Base-by-base conservation (phyloP, 1,140 invertebrate genomes). In the Leptoteleia sp. region DNA sequence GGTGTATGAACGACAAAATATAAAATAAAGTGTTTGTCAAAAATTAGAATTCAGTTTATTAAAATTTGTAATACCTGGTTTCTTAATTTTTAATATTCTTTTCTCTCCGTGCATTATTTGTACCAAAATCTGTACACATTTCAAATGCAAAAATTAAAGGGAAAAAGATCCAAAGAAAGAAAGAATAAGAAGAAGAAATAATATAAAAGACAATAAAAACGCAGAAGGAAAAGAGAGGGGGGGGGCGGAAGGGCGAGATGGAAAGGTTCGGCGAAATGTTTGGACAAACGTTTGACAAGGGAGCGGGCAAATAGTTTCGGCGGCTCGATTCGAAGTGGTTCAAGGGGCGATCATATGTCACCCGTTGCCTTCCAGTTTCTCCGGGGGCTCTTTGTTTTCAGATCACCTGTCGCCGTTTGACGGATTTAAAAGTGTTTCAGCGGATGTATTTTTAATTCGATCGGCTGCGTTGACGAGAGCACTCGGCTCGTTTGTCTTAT, bases 291-390 rank as follows among this genome's bases (percentile, higher is more conserved):
- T 43, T 25, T 43, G 42, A 43, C 42, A 43, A 43, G 17, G 12
- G 42, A 43, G 12, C 25, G 42, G 19, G 42, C 19, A 43, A 43
- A 43, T 43, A 43, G 42, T 22, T 43, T 5, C 6, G 11, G 42
- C 8, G 17, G 42, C 7, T 19, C 19, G 19, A 22, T 2, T 22
- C 42, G 12, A 43, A 43, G 17, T 43, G 42, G 19, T 9, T 43
- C 42, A 19, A 25, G 19, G 11, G 42, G n/a, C 42, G 42, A 43
- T 43, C 42, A 43, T 43, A 43, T 43, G 42, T 43, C 42, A 37
- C n/a, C 16, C 38, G 42, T 17, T 43, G 8, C 17, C 19, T 25
- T 19, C 19, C 16, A 43, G 19, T 1, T 22, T 5, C 19, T n/a
- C n/a, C n/a, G n/a, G n/a, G 19, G 19, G 19, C 9, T 25, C 42